Evolutionary conservation across 1,140 invertebrate species (phyloP), one percentile per base, ranked within the genome.

Genomic region (Sarcophaga bullata): DNA sequence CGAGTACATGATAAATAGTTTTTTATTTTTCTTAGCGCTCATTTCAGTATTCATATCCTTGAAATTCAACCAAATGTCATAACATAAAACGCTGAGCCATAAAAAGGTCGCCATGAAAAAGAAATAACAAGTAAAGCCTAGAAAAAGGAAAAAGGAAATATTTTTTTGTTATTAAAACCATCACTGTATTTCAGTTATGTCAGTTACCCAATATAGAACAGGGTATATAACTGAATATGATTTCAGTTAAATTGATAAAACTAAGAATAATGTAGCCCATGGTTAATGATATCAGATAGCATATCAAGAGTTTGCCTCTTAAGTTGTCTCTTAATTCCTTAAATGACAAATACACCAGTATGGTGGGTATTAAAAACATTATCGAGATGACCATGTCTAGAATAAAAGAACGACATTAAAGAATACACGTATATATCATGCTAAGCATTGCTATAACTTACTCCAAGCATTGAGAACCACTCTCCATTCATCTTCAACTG

Each of bases 51-150:
- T 90, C 15, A 87, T 88, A 1, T 89, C n/a, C n/a, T n/a, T n/a
- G n/a, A n/a, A n/a, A n/a, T n/a, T n/a, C n/a, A n/a, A n/a, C n/a
- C n/a, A n/a, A n/a, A n/a, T n/a, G n/a, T n/a, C n/a, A n/a, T n/a
- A n/a, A n/a, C n/a, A n/a, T n/a, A n/a, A n/a, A n/a, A 95, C 92
- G 84, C 93, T 94, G 84, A 96, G 93, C 95, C 95, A 96, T 80
- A 94, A 93, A 87, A 96, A 96, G 73, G 93, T 93, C 3, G 93
- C 91, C 85, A 95, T 91, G 85, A 95, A 94, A 81, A 93, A 93
- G 89, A 93, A 95, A 89, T 96, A 95, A n/a, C 94, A 91, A 81
- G 93, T 90, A 81, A 94, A 92, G 5, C 93, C 94, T 87, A 84
- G 48, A 15, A 15, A 52, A 8, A 68, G 8, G 19, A 68, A 68